Evolutionary conservation across 2,113 vertebrate genomes (phyloP).

Genomic region (Microcebus tavaratra): DNA sequence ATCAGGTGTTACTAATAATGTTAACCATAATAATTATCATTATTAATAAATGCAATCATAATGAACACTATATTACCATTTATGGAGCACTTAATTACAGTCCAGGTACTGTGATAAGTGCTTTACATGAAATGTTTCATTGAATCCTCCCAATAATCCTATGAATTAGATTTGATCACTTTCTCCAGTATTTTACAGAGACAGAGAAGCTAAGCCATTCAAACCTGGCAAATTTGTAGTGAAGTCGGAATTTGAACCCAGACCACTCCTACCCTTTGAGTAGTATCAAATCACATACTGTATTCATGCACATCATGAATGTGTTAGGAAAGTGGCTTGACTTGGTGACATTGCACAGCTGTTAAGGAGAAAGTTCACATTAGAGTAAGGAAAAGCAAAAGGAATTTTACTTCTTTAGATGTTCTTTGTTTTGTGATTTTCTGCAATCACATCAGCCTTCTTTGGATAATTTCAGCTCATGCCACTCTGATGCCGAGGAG

Average conservation of each 20-base stretch:
- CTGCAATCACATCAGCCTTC: background rate
- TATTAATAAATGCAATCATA: background rate
- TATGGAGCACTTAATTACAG: background rate
- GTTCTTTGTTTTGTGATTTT: background rate
- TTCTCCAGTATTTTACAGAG: background rate
- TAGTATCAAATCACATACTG: background rate
- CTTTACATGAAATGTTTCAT: background rate
- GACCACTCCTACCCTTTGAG: background rate
- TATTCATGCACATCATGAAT: background rate
- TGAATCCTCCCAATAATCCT: background rate
- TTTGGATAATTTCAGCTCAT: background rate
- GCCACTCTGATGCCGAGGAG: background rate
- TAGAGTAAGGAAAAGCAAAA: background rate
- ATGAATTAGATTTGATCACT: background rate
- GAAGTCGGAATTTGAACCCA: background rate
- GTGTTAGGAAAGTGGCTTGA: background rate
- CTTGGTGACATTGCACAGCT: background rate
- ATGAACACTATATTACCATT: background rate
- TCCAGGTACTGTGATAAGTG: background rate
- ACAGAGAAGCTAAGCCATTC: background rate
- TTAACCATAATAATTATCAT: background rate
- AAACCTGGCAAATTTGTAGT: background rate
- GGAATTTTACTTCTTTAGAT: background rate
- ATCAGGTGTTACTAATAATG: background rate
- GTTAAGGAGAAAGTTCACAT: background rate